These are phyloP conservation scores for Tachuris rubrigastra DNA, from an alignment of 2,113 vertebrate species.

Conservation along the genomic window DNA sequence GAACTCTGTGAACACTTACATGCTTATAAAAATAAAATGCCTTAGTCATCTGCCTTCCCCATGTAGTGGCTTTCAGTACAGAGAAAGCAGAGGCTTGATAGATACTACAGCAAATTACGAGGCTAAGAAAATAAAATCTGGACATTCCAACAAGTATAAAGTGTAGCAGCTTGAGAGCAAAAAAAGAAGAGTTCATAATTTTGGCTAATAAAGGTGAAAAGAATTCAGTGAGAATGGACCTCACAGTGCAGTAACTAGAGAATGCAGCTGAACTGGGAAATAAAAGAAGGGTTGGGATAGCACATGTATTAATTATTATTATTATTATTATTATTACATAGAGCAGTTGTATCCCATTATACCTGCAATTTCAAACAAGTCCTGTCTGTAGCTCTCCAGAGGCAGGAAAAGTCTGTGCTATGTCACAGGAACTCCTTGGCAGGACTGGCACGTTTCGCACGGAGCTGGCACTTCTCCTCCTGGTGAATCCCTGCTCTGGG, in stretches of 20 bases:
- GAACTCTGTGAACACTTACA: not conserved
- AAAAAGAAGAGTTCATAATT: not conserved
- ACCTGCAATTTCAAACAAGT: not conserved
- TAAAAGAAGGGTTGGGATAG: not conserved
- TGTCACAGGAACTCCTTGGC: not conserved
- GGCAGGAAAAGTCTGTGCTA: not conserved
- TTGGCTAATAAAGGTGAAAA: not conserved
- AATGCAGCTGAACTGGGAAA: not conserved
- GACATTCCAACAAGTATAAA: not conserved
- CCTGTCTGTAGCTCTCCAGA: not conserved
- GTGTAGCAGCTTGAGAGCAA: not conserved
- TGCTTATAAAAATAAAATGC: not conserved
- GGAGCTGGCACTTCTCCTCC: not conserved
- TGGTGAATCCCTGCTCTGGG: not conserved
- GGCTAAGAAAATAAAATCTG: not conserved
- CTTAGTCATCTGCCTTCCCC: not conserved
- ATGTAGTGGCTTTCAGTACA: not conserved
- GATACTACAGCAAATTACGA: rapidly evolving
- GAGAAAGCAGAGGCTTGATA: not conserved
- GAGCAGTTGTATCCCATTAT: rapidly evolving
- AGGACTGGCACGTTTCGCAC: rapidly evolving
- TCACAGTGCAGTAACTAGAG: not conserved
- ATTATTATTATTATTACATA: too few species aligned
- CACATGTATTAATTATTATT: too few species aligned
- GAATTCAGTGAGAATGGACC: not conserved